A percentile compares a stretch with the other conserved stretches of the same genome.
These are phyloP conservation scores for Allolobophora icterica DNA, from an alignment of 2,888 invertebrate species.

Conservation along the genomic window DNA sequence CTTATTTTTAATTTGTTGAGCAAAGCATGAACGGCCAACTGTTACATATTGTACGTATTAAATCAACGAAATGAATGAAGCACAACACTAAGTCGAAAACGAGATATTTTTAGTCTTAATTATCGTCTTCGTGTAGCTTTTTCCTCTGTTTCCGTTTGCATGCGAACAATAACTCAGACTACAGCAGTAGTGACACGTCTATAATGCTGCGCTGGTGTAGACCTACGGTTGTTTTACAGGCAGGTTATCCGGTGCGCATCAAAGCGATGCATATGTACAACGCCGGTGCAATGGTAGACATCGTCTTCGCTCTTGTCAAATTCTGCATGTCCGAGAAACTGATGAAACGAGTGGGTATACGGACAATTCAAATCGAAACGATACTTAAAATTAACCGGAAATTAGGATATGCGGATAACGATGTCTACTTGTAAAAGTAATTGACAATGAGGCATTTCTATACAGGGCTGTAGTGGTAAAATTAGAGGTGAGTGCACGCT, in stretches of 20 bases:
- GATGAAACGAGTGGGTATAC: constrained; percentile 38
- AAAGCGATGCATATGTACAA: constrained; percentile 51
- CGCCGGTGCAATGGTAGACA: constrained; percentile 50
- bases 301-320: constrained; percentile 46
- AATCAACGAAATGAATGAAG: too few relatives aligned
- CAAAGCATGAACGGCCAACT: too few relatives aligned
- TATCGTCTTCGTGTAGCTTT: neutral
- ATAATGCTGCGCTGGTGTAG: too few relatives aligned
- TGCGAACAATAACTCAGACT: neutral
- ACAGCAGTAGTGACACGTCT: too few relatives aligned
- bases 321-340: constrained; percentile 46
- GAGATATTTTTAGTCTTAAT: neutral
- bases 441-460: too few relatives aligned
- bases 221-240: constrained; percentile 44
- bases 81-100: too few relatives aligned
- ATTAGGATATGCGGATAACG: neutral
- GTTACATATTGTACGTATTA: too few relatives aligned
- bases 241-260: constrained; percentile 48
- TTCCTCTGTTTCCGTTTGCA: neutral
- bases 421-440: too few relatives aligned
- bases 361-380: neutral
- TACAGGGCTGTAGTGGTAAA: too few relatives aligned
- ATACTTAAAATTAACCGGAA: neutral
- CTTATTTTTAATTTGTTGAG: too few relatives aligned
- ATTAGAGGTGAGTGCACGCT: too few relatives aligned